Evolutionary conservation across 2,797 vertebrate genomes (phyloP).

Genomic region (Amblyraja radiata): DNA sequence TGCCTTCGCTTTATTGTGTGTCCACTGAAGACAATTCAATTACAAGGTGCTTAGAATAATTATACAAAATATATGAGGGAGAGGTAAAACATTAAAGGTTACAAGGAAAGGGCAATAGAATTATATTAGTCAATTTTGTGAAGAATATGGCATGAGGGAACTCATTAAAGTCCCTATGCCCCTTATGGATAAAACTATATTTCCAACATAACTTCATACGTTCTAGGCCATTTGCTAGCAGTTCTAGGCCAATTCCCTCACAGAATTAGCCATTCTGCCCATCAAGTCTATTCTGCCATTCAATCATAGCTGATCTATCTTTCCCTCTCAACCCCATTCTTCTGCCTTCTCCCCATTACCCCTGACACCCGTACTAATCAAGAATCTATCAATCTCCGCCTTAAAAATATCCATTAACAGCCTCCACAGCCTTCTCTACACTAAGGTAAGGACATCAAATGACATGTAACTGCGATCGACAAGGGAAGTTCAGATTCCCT

Average conservation of each 20-base stretch:
- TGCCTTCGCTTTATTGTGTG: too few species aligned
- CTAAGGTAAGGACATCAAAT: not conserved
- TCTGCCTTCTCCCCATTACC: too few species aligned
- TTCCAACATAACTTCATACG: not conserved
- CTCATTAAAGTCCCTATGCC: not conserved
- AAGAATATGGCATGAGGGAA: not conserved
- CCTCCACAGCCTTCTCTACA: not conserved
- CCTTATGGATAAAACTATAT: not conserved
- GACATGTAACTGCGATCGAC: not conserved
- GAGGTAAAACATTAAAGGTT: not conserved
- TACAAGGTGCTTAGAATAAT: not conserved
- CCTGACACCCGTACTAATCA: too few species aligned
- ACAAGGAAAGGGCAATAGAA: not conserved
- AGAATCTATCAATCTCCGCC: too few species aligned
- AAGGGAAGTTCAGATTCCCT: too few species aligned
- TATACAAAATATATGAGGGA: not conserved
- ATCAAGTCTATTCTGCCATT: too few species aligned
- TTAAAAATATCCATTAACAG: too few species aligned
- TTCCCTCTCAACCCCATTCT: too few species aligned
- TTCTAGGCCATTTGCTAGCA: too few species aligned
- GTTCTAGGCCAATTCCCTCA: too few species aligned
- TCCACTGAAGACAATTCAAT: not conserved
- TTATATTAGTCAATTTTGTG: not conserved
- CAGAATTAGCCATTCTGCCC: too few species aligned
- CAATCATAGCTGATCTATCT: too few species aligned